These are phyloP conservation scores for Anagyrus pseudococci DNA, from an alignment of 2,888 invertebrate species.

Conservation along the genomic window DNA sequence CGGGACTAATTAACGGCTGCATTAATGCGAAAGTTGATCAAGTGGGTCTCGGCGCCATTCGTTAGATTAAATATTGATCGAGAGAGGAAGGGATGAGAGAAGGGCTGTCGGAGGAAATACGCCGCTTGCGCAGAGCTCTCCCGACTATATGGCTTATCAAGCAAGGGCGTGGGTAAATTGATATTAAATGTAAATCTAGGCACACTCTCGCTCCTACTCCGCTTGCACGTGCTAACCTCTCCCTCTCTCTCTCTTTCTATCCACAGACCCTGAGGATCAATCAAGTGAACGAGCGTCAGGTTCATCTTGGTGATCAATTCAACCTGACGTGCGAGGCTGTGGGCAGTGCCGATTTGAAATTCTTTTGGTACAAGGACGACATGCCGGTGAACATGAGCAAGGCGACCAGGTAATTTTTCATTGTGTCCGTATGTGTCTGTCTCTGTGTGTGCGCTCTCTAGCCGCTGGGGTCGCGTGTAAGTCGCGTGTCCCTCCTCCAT, in stretches of 20 bases:
- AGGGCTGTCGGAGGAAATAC: too few species aligned
- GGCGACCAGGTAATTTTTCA: conserved; percentile 72
- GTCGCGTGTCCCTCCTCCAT: too few species aligned
- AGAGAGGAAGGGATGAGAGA: too few species aligned
- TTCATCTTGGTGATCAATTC: conserved; percentile 78
- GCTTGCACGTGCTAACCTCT: too few species aligned
- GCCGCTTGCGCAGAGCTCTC: too few species aligned
- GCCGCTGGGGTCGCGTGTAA: too few species aligned
- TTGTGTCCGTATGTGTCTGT: neutral
- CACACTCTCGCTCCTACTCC: too few species aligned
- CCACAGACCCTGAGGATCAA: conserved; percentile 56
- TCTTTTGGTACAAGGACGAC: conserved; percentile 85
- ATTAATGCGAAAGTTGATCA: too few species aligned
- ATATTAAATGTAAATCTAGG: conserved; percentile 28
- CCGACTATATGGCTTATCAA: too few species aligned
- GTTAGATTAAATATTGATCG: neutral
- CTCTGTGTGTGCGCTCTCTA: neutral
- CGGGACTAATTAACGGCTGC: too few species aligned
- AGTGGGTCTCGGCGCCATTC: too few species aligned
- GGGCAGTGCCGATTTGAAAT: conserved; percentile 76
- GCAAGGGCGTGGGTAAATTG: neutral
- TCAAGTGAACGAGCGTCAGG: conserved; percentile 55
- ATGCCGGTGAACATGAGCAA: conserved; percentile 76
- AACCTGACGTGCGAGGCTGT: conserved; percentile 79
- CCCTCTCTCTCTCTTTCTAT: conserved; percentile 4